Conservation (phyloP, 2,113 vertebrate species). For the Ptilorrhoa leucosticta region DNA sequence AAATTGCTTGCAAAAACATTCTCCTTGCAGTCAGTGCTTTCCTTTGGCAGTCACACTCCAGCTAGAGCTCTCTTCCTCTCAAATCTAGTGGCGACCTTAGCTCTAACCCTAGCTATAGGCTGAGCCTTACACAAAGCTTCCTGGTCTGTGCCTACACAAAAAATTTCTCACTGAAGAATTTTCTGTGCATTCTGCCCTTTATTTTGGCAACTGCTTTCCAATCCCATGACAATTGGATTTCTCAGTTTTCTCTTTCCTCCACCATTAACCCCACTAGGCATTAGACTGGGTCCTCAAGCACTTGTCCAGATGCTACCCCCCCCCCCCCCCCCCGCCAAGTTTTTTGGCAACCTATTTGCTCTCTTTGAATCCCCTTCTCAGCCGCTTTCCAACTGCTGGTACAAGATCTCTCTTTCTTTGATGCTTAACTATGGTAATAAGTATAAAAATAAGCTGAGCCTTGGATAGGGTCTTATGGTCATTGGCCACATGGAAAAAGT, state of each 20-base stretch:
- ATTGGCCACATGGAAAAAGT: neutral
- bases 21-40: neutral
- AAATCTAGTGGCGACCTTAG: neutral
- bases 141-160: neutral
- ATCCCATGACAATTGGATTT: neutral
- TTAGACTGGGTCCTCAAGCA: neutral
- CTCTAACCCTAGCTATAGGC: neutral
- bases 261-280: neutral
- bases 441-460: neutral
- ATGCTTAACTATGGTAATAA: neutral
- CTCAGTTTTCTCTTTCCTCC: neutral
- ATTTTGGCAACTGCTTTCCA: neutral
- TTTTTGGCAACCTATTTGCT: neutral
- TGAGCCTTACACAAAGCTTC: neutral
- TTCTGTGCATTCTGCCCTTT: neutral
- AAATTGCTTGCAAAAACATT: neutral
- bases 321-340: rapidly evolving
- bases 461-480: neutral
- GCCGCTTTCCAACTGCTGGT: neutral
- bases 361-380: neutral
- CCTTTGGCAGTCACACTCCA: neutral
- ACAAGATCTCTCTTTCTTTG: neutral
- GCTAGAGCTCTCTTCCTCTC: neutral
- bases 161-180: neutral
- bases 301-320: neutral